Percentiles rank a stretch among this genome's conserved stretches.
Conservation (phyloP, 2,113 vertebrate species). For the Alosa alosa region DNA sequence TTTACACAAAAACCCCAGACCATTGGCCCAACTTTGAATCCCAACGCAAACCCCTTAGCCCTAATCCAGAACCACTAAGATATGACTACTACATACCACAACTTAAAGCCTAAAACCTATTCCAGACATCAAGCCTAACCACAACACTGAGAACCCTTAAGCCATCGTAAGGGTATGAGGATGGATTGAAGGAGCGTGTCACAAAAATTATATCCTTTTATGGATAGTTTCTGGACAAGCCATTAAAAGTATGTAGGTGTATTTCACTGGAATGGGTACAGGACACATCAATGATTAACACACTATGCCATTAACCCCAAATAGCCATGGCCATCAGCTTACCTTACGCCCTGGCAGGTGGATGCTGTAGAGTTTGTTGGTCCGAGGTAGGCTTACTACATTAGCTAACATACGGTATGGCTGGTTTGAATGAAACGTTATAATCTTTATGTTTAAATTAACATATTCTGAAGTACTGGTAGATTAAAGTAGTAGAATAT, state of each 20-base stretch:
- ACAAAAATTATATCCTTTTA: not conserved
- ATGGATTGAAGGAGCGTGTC: not conserved
- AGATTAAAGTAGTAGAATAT: no score
- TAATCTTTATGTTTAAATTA: no score
- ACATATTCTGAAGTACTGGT: no score
- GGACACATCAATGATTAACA: not conserved
- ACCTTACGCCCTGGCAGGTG: not conserved
- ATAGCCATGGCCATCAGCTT: not conserved
- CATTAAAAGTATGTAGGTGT: slow-evolving; percentile 6
- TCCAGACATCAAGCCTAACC: not conserved
- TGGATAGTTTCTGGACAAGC: not conserved
- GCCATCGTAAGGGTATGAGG: not conserved
- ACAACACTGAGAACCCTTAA: not conserved
- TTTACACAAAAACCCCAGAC: not conserved
- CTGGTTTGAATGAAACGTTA: no score
- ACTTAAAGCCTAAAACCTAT: not conserved
- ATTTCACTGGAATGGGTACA: slow-evolving; percentile 10
- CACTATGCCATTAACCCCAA: not conserved
- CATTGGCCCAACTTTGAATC: not conserved
- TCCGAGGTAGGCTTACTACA: not conserved
- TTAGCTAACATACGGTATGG: not conserved
- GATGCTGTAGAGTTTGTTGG: not conserved
- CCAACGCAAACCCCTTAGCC: not conserved
- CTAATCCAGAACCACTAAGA: slow-evolving; percentile 5
- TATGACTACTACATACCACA: not conserved